These are phyloP conservation scores for Saimiri boliviensis DNA, from an alignment of 2,113 vertebrate species.

Conservation along the genomic window DNA sequence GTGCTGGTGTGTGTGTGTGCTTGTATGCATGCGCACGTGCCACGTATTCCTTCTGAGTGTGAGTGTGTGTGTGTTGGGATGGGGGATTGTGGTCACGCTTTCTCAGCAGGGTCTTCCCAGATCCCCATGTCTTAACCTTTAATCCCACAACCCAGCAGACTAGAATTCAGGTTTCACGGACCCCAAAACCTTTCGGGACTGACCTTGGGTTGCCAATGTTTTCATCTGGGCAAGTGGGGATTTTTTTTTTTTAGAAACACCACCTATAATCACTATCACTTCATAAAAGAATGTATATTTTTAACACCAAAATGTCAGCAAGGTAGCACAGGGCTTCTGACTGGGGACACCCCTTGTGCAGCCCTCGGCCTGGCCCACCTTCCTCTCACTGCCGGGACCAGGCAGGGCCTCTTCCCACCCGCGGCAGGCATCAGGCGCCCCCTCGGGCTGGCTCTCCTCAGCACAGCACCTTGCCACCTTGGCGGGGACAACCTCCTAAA, in stretches of 20 bases:
- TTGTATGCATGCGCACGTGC: neutral
- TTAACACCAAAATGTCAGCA: too few relatives aligned
- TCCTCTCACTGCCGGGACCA: accelerated
- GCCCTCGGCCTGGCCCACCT: accelerated
- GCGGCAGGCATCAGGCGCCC: neutral
- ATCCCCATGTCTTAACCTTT: neutral
- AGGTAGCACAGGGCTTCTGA: neutral
- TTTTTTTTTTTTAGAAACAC: neutral
- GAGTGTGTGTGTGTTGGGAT: accelerated
- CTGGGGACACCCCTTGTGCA: neutral
- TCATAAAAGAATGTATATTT: neutral
- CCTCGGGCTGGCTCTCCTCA: neutral
- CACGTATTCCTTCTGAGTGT: neutral
- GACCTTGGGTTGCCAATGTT: neutral
- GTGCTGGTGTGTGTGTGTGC: neutral
- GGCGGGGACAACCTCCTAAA: too few relatives aligned
- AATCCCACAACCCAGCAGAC: neutral
- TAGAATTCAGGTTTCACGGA: neutral
- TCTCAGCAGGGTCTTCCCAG: neutral
- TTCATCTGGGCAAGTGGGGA: neutral
- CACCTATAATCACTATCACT: neutral
- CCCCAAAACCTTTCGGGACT: neutral
- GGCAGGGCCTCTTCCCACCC: neutral
- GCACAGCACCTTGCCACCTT: neutral
- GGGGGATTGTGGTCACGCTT: neutral